These are phyloP conservation scores for Axinella damicornis DNA, from an alignment of 37 sponge, comb jelly and placozoan species.

Conservation along the genomic window DNA sequence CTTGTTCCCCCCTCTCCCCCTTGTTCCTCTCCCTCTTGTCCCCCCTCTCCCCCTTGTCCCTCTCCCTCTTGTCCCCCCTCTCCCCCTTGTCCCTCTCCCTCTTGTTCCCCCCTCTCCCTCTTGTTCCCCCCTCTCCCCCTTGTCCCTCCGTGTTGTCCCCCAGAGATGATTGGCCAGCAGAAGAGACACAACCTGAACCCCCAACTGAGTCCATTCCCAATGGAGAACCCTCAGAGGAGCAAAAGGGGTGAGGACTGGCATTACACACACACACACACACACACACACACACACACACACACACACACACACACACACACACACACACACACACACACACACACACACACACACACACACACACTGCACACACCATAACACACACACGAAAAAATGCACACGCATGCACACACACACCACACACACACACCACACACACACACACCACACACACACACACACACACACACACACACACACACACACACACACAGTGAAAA, in stretches of 20 bases:
- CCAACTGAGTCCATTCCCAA: conserved; percentile 32
- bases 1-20: not conserved
- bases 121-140: not conserved
- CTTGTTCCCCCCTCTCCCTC: too few species aligned
- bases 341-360: conserved; percentile 44
- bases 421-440: conserved; percentile 53
- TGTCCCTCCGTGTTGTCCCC: not conserved
- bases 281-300: not conserved
- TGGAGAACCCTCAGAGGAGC: conserved; percentile 17
- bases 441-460: conserved; percentile 39
- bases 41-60: not conserved
- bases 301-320: not conserved
- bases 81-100: not conserved
- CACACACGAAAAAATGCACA: conserved; percentile 1
- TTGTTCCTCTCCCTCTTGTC: not conserved
- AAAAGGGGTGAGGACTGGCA: not conserved
- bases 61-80: not conserved
- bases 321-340: not conserved
- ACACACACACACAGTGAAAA: not conserved
- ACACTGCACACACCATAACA: not conserved
- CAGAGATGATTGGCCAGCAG: conserved; percentile 63
- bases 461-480: conserved; percentile 19
- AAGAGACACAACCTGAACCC: conserved; percentile 14
- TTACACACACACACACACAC: not conserved
- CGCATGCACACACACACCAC: not conserved